A percentile compares a stretch with the other conserved stretches of the same genome.
These are phyloP conservation scores for Acipenser ruthenus DNA, from an alignment of 2,797 vertebrate species.

Conservation along the genomic window DNA sequence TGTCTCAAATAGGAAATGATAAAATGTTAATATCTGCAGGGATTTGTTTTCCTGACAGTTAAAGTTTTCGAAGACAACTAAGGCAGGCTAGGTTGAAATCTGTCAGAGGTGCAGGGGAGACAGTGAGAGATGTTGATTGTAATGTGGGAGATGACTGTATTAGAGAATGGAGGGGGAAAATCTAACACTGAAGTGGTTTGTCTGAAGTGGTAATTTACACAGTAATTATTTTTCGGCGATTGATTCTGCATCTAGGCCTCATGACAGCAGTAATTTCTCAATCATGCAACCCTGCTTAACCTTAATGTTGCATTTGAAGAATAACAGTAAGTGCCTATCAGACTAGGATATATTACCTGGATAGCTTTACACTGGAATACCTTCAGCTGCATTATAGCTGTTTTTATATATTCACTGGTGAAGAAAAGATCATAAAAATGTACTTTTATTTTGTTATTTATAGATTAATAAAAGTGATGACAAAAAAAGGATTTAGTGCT, in stretches of 20 bases:
- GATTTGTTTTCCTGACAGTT: slow-evolving; percentile 9
- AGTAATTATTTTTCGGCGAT: slow-evolving; percentile 10
- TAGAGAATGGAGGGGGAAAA: slow-evolving; percentile 20
- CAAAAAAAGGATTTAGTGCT: too few species aligned
- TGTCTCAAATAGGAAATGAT: slow-evolving; percentile 5
- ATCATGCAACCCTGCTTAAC: slow-evolving; percentile 14
- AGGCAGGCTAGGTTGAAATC: slow-evolving; percentile 20
- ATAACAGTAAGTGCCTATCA: slow-evolving; percentile 4
- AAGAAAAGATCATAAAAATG: too few species aligned
- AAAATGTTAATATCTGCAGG: neutral
- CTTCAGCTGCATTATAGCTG: neutral
- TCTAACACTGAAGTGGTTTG: neutral
- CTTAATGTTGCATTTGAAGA: neutral
- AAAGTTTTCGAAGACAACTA: too few species aligned
- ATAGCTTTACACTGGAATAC: slow-evolving; percentile 8
- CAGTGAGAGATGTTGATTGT: slow-evolving; percentile 14
- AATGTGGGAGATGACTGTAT: slow-evolving; percentile 1
- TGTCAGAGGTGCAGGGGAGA: slow-evolving; percentile 13
- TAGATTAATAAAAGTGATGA: too few species aligned
- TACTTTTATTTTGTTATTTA: too few species aligned
- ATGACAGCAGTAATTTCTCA: slow-evolving; percentile 23
- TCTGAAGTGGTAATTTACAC: slow-evolving; percentile 16
- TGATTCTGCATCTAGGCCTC: slow-evolving; percentile 9
- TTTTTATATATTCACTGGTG: too few species aligned
- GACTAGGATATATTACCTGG: slow-evolving; percentile 18